These are phyloP conservation scores for Ganaspis brasiliensis DNA, from an alignment of 2,888 invertebrate species.

Conservation along the genomic window DNA sequence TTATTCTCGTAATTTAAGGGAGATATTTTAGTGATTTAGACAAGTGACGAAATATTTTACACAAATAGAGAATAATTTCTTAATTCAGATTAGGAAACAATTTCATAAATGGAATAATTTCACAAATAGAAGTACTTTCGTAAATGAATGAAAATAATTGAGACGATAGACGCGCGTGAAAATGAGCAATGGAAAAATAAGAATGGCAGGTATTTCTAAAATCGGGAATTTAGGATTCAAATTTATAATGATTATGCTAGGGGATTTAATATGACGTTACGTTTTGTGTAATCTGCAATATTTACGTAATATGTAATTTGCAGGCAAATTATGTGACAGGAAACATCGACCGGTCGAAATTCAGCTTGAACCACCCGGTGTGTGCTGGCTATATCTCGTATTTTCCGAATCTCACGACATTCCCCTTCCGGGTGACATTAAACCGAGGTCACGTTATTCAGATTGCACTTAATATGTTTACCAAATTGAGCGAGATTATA, in stretches of 20 bases:
- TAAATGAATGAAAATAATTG: no score
- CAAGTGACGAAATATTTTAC: no score
- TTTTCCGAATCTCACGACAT: constrained; percentile 38
- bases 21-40: no score
- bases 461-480: constrained; percentile 75
- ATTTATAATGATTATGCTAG: neutral
- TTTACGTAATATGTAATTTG: constrained; percentile 10
- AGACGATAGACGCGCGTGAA: no score
- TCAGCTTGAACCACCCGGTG: constrained; percentile 27
- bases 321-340: constrained; percentile 37
- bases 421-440: constrained; percentile 62
- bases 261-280: neutral
- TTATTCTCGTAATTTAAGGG: no score
- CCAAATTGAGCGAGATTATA: constrained; percentile 73
- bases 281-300: constrained; percentile 13
- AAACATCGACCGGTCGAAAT: constrained; percentile 33
- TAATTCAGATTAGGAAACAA: no score
- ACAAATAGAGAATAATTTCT: no score
- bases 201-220: neutral
- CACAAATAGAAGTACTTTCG: no score
- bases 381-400: constrained; percentile 28
- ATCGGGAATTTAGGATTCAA: neutral
- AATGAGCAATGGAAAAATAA: neutral
- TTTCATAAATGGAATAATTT: no score
- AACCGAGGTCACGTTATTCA: constrained; percentile 72